A percentile compares a stretch with the other conserved stretches of the same genome.
Evolutionary conservation across 2,888 invertebrate genomes (phyloP).

Genomic region (Ormia ochracea): DNA sequence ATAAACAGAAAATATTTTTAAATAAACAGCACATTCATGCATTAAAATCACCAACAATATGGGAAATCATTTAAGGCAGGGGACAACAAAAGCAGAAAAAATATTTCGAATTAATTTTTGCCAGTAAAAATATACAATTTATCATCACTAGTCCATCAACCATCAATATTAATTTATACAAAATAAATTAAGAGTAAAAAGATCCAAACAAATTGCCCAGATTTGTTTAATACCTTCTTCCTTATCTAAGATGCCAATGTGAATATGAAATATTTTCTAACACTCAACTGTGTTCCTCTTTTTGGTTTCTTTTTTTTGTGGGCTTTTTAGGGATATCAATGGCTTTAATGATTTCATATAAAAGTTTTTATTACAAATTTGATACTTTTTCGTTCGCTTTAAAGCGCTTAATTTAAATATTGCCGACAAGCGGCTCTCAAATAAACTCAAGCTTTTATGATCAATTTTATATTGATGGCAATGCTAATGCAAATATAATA

Average conservation of each 20-base stretch:
- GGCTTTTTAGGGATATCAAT: slow-evolving; percentile 34
- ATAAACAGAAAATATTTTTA: slow-evolving; percentile 41
- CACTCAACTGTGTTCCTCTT: slow-evolving; percentile 22
- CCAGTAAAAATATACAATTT: slow-evolving; percentile 59
- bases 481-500: slow-evolving; percentile 49
- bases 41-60: neutral
- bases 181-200: slow-evolving; percentile 9
- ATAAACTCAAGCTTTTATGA: slow-evolving; percentile 45
- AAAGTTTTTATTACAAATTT: slow-evolving; percentile 49
- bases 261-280: slow-evolving; percentile 53
- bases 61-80: neutral
- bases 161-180: slow-evolving; percentile 48
- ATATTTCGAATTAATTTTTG: slow-evolving; percentile 28
- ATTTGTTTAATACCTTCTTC: slow-evolving; percentile 20
- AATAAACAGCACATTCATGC: slow-evolving; percentile 8
- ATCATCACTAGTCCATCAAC: slow-evolving; percentile 58
- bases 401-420: slow-evolving; percentile 29
- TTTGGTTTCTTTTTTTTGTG: neutral
- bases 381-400: slow-evolving; percentile 43
- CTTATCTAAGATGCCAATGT: slow-evolving; percentile 19
- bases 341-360: slow-evolving; percentile 6
- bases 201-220: slow-evolving; percentile 44
- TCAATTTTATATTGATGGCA: slow-evolving; percentile 41
- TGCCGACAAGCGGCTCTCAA: slow-evolving; percentile 52
- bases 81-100: slow-evolving; percentile 6